phyloP scores from a whole-genome alignment of 1,140 invertebrate species.

The Sitophilus oryzae region DNA sequence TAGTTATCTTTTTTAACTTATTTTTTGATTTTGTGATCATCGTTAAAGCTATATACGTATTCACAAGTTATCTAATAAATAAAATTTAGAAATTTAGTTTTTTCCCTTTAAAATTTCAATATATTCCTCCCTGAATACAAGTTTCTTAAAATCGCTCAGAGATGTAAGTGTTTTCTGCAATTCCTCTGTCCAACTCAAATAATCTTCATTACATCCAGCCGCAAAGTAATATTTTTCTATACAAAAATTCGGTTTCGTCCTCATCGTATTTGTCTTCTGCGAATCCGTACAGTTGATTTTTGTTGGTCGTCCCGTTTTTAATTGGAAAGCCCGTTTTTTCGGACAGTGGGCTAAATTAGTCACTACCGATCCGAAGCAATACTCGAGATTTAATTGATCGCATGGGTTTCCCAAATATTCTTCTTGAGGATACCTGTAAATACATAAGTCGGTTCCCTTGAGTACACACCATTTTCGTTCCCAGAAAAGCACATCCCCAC shows the following conservation, averaged over 20 bases:
- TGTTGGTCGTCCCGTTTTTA: constrained; percentile 12
- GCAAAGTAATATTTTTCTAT: constrained; percentile 14
- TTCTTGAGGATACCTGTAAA: constrained; percentile 22
- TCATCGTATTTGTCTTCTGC: background rate
- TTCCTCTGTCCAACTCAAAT: constrained; percentile 7
- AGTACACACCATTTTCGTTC: constrained; percentile 21
- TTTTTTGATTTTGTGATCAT: too few species aligned
- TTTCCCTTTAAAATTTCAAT: too few species aligned
- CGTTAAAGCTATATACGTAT: too few species aligned
- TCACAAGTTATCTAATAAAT: too few species aligned
- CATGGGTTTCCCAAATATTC: constrained; percentile 10
- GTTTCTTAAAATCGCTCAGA: constrained; percentile 8
- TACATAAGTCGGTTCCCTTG: constrained; percentile 2
- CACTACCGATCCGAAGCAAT: constrained; percentile 11
- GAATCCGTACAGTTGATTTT: background rate
- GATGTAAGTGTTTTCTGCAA: constrained; percentile 5
- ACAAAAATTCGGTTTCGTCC: constrained; percentile 1
- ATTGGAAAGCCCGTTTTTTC: constrained; percentile 12
- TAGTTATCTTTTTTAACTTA: too few species aligned
- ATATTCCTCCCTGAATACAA: constrained; percentile 6
- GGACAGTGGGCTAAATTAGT: constrained; percentile 15
- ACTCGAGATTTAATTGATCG: constrained; percentile 14
- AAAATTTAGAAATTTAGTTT: too few species aligned
- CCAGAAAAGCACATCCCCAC: constrained; percentile 10
- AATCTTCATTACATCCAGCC: background rate